Evolutionary conservation across 2,113 vertebrate genomes (phyloP), one percentile per base, ranked within the genome.

Genomic region (Crypturellus undulatus): DNA sequence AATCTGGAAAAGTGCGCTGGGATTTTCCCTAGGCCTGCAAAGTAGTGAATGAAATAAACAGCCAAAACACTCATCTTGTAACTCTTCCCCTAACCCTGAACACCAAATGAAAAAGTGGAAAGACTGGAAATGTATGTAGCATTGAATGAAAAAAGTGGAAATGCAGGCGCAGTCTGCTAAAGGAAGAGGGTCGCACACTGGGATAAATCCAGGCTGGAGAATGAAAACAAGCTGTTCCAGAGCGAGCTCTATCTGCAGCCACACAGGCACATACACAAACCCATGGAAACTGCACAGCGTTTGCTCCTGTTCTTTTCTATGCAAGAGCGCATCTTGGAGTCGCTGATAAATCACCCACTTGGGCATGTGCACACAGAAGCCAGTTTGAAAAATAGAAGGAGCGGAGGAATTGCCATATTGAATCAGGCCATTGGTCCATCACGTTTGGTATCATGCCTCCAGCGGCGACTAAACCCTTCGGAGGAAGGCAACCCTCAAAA

Each of bases 381-480:
- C 88, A 87, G 83, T 85, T 89, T 92, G 89, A 84, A 95, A 96
- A 96, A 79, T 67, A 94, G 80, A 65, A 92, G 79, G 6, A 85
- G 68, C 87, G 90, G 87, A 94, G 91, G 93, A 95, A 97, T 97
- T 97, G 96, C 96, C 95, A 95, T 93, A 87, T 84, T 86, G 87
- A 95, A 97, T 97, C 96, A 97, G 92, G 43, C 93, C 52, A 24
- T 89, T 91, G 96, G 90, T 95, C 96, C 96, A 83, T 97, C 96
- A 97, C 71, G 78, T 95, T 94, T 71, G 56, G 89, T 94, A 89
- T 93, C 93, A 42, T 42, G 96, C 96, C 97, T 96, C 93, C 95
- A 97, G 96, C 94, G 65, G 86, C 26, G 79, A 68, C 73, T 92
- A 91, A 96, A 80, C 72, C 64, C 80, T 92, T 92, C 77, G 73